Evolutionary conservation across 2,113 vertebrate genomes (phyloP), one percentile per base, ranked within the genome.

Genomic region (Piaya cayana): DNA sequence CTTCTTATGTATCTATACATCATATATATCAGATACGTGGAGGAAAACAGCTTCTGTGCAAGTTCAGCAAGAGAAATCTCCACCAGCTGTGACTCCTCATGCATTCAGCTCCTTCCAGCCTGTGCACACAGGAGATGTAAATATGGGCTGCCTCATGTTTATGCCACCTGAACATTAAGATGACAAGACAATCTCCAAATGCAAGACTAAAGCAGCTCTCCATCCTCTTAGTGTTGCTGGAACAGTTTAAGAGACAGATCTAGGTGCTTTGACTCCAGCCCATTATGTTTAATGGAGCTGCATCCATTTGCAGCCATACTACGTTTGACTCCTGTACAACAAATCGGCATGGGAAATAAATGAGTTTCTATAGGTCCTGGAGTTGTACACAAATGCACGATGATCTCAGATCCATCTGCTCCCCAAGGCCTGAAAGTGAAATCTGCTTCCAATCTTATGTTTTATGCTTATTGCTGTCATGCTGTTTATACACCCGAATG

Each of bases 401-500:
- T 95, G 95, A 92, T 96, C 85, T 95, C 90, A 92, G 80, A 96
- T 95, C 95, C 96, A 96, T 96, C 95, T 96, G 96, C 92, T 96
- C 88, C 90, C 90, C 86, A 94, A 84, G 93, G 93, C 69, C 94
- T 93, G 82, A 93, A 90, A 94, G 92, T 93, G 93, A 97, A 97
- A 97, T 96, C 96, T 97, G 96, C 92, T 94, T 96, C 92, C 88
- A 93, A 72, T 97, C 96, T 95, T 90, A 90, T 96, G 95, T 95
- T 96, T 96, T 95, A 97, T 96, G 90, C 92, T 96, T 96, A 96
- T 95, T 95, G 95, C 94, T 96, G 95, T 94, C 95, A 96, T 72
- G 93, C 93, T 96, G 95, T 96, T 97, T 97, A 97, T 96, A 94
- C 72, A 95, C 80, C 70, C 79, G 53, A 96, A 94, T 95, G 93